A percentile compares a stretch with the other conserved stretches of the same genome.
These are phyloP conservation scores for Ecliptopera silaceata DNA, from an alignment of 2,888 invertebrate species.

Conservation along the genomic window DNA sequence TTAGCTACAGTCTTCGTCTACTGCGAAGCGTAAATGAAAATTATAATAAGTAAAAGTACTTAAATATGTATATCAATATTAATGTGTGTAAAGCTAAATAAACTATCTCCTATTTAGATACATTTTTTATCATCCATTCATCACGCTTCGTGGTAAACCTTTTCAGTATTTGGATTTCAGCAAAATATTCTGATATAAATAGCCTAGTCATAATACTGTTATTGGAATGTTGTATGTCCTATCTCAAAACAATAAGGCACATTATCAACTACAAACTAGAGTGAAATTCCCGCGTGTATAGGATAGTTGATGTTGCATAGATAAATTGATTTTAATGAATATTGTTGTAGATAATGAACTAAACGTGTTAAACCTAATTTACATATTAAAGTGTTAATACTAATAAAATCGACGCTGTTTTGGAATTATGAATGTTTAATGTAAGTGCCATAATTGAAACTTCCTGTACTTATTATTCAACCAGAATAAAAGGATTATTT, in stretches of 20 bases:
- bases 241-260: constrained; percentile 2
- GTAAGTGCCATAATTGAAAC: constrained; percentile 19
- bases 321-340: too few species aligned
- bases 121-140: too few species aligned
- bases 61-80: too few species aligned
- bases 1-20: too few species aligned
- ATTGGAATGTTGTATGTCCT: not conserved
- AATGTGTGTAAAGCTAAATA: too few species aligned
- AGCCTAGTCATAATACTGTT: constrained; percentile 24
- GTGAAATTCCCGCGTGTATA: not conserved
- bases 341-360: not conserved
- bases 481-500: constrained; percentile 14
- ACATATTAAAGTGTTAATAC: too few species aligned
- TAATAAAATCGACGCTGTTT: not conserved
- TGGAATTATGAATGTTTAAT: constrained; percentile 11
- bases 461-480: constrained; percentile 20
- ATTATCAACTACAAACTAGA: not conserved
- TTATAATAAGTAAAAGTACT: too few species aligned
- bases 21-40: too few species aligned
- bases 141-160: too few species aligned
- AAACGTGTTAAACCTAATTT: not conserved
- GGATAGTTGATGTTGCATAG: too few species aligned
- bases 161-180: not conserved
- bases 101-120: too few species aligned
- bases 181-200: not conserved